Percentiles rank a stretch among this genome's conserved stretches.
Conservation (phyloP, 2,888 invertebrate species). For the Micropterix aruncella region DNA sequence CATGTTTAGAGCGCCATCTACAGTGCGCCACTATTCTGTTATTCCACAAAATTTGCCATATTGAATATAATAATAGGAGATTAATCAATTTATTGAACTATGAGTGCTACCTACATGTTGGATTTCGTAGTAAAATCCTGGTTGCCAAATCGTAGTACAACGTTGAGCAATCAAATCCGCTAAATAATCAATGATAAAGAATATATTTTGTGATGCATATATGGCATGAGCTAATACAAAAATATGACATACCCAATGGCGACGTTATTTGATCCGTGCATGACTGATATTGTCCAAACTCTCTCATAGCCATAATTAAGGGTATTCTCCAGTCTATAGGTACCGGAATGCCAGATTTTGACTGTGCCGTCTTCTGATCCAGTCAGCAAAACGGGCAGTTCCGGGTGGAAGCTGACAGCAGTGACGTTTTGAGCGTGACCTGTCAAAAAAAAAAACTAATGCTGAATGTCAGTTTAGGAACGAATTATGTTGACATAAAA, state of each 20-base stretch:
- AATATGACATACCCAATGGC: constrained; percentile 59
- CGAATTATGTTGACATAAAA: neutral
- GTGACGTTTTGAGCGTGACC: constrained; percentile 95
- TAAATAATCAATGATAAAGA: too few species aligned
- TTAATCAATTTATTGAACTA: too few species aligned
- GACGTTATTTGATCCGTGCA: constrained; percentile 91
- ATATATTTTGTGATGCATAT: too few species aligned
- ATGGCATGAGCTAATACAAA: too few species aligned
- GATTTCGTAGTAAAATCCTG: too few species aligned
- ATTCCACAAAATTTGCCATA: too few species aligned
- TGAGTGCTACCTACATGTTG: too few species aligned
- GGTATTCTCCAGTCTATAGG: constrained; percentile 91
- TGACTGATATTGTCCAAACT: constrained; percentile 91
- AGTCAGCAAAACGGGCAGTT: constrained; percentile 89
- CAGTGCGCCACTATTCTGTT: too few species aligned
- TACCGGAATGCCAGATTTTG: constrained; percentile 97
- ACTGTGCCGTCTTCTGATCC: constrained; percentile 98
- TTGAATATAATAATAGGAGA: too few species aligned
- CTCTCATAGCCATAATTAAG: constrained; percentile 96
- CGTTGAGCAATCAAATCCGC: too few species aligned
- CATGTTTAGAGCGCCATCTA: too few species aligned
- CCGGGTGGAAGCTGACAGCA: constrained; percentile 95
- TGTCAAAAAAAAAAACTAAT: constrained; percentile 10
- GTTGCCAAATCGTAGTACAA: too few species aligned
- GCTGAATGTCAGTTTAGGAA: neutral